Percentiles rank a stretch among this genome's conserved stretches.
Evolutionary conservation across 2,888 invertebrate species (phyloP).

Genomic region (Blastobasis lacticolella): DNA sequence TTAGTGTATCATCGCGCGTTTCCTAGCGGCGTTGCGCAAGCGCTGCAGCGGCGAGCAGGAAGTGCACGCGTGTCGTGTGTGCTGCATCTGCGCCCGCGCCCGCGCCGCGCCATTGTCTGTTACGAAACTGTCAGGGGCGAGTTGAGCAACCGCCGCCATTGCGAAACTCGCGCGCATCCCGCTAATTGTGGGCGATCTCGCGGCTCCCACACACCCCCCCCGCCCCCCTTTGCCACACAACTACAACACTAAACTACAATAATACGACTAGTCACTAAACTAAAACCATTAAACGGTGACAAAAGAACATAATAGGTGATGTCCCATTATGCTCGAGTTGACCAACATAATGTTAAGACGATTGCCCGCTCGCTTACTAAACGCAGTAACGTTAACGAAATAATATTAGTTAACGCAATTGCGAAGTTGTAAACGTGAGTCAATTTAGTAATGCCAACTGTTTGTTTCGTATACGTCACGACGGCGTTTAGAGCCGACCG

Average conservation of each 20-base stretch:
- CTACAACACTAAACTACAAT: neutral
- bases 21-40: conserved; percentile 59
- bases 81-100: conserved; percentile 65
- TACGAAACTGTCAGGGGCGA: conserved; percentile 72
- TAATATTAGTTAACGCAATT: conserved; percentile 54
- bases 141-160: conserved; percentile 61
- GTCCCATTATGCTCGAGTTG: conserved; percentile 31
- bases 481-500: neutral
- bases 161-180: conserved; percentile 63
- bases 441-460: conserved; percentile 52
- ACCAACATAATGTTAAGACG: conserved; percentile 43
- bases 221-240: neutral
- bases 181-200: conserved; percentile 60
- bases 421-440: conserved; percentile 60
- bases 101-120: conserved; percentile 67
- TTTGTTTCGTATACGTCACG: conserved; percentile 42
- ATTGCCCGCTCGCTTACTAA: conserved; percentile 31
- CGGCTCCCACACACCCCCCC: conserved; percentile 30
- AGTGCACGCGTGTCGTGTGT: conserved; percentile 68
- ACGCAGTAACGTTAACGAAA: conserved; percentile 43
- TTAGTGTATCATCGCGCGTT: conserved; percentile 46
- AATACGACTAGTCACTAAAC: neutral
- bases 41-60: conserved; percentile 62
- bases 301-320: conserved; percentile 8
- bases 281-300: conserved; percentile 1